These are phyloP conservation scores for Trichechus manatus DNA, from an alignment of 2,113 vertebrate genomes.

Conservation along the genomic window DNA sequence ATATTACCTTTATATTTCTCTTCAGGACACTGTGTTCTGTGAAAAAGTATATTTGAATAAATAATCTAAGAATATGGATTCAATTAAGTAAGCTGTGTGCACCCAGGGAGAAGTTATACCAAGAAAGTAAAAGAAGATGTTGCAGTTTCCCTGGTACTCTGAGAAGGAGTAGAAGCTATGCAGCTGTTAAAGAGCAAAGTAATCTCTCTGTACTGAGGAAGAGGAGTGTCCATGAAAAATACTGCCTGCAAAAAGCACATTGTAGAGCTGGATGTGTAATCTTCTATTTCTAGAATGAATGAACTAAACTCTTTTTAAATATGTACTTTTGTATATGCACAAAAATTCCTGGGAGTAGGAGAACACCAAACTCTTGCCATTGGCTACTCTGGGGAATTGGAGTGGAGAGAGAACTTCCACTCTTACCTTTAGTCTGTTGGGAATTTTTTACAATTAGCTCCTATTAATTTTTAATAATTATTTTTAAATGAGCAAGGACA, in stretches of 20 bases:
- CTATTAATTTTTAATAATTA: conserved; percentile 26
- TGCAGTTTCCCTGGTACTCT: background rate
- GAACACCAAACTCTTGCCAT: background rate
- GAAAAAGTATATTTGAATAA: background rate
- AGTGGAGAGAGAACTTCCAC: background rate
- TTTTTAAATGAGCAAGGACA: conserved; percentile 48
- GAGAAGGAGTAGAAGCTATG: background rate
- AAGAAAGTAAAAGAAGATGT: background rate
- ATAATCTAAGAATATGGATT: conserved; percentile 9
- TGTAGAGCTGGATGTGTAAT: background rate
- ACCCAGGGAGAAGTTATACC: background rate
- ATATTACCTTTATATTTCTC: background rate
- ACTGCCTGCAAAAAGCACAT: background rate
- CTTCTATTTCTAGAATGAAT: conserved; percentile 13
- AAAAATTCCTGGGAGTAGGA: background rate
- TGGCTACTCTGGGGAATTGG: background rate
- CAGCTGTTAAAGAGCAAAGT: background rate
- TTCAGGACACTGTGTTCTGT: background rate
- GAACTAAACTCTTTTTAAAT: background rate
- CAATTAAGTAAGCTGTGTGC: background rate
- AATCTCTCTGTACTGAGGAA: background rate
- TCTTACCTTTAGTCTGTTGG: conserved; percentile 3
- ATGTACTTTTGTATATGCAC: background rate
- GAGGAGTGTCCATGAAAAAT: background rate
- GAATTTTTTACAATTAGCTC: background rate